Base-by-base conservation (phyloP, 2,888 invertebrate species). In the Hirtodrosophila trivittata region DNA sequence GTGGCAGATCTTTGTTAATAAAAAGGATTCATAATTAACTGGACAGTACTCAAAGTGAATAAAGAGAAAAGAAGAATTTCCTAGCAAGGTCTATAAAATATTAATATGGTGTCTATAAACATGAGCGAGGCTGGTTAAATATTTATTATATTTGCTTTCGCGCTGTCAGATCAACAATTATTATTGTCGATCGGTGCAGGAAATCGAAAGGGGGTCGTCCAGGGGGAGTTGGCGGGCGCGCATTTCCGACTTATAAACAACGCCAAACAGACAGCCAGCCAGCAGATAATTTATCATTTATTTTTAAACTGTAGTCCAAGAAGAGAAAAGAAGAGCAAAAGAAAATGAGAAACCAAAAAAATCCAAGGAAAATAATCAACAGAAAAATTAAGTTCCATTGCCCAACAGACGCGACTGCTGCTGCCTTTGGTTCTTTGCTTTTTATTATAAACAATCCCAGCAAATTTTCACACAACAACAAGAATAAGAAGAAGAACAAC, bases 241-340 rank as follows among this genome's bases (percentile, higher is more conserved):
- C 58, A 63, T 74, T 70, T 74, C 75, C 66, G 70, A 74, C 58
- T 42, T 70, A 62, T 74, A 74, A 74, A 74, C 70, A 73, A 59
- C 13, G 30, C n/a, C 18, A 21, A 51, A 50, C 38, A 33, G 39
- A 55, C 60, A 62, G 59, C 37, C 66, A 72, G 62, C 55, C 41
- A 46, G 43, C 65, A 86, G 84, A 84, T 81, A 81, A 86, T 86
- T 83, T 86, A 80, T 86, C 69, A 77, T 83, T 84, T 83, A 86
- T 83, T 83, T 83, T 81, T 83, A 86, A 86, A 86, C 81, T 66
- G 56, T 55, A 75, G 71, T 65, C 59, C 65, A 60, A 45, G 42
- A 51, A 45, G 42, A 51, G 41, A 14, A 49, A 41, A 42, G 49
- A 21, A 16, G 13, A 51, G 30, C 10, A n/a, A 43, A 42, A 33